Conservation (phyloP, 2,797 vertebrate species). For the Sternarchorhynchus goeldii region DNA sequence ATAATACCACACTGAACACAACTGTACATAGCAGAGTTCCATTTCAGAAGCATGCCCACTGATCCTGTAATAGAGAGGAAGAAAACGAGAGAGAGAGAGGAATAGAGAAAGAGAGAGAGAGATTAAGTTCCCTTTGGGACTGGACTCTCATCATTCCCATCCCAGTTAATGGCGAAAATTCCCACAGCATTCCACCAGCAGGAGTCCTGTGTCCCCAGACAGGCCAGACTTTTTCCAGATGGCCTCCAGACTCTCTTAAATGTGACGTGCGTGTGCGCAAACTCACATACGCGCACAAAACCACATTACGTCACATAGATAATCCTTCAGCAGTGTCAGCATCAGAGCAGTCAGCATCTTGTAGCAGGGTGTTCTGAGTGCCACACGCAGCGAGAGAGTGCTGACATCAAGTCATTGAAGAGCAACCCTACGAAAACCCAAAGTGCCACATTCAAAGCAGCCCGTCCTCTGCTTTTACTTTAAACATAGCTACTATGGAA, state of each 20-base stretch:
- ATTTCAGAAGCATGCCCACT: constrained; percentile 25
- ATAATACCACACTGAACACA: constrained; percentile 42
- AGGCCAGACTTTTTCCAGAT: constrained; percentile 24
- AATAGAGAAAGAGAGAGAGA: constrained; percentile 21
- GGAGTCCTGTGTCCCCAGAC: constrained; percentile 27
- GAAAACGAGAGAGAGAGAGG: constrained; percentile 10
- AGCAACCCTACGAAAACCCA: constrained; percentile 17
- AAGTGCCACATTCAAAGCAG: constrained; percentile 14
- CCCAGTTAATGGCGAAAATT: constrained; percentile 35
- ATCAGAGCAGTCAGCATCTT: not conserved
- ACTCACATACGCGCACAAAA: constrained; percentile 5
- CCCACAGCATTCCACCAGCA: constrained; percentile 39
- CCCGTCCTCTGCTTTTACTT: constrained; percentile 27
- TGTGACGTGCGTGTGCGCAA: not conserved
- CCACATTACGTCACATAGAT: not conserved
- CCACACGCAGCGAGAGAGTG: not conserved
- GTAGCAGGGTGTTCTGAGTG: not conserved
- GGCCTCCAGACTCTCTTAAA: constrained; percentile 34
- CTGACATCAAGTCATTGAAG: constrained; percentile 18
- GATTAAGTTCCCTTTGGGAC: constrained; percentile 3
- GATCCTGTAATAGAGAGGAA: not conserved
- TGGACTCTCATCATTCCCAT: constrained; percentile 38
- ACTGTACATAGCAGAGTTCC: constrained; percentile 31
- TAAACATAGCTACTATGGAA: constrained; percentile 20
- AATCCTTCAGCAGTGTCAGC: constrained; percentile 5